phyloP scores from a whole-genome alignment of 92 coral and sea anemone species.

The Pocillopora grandis region DNA sequence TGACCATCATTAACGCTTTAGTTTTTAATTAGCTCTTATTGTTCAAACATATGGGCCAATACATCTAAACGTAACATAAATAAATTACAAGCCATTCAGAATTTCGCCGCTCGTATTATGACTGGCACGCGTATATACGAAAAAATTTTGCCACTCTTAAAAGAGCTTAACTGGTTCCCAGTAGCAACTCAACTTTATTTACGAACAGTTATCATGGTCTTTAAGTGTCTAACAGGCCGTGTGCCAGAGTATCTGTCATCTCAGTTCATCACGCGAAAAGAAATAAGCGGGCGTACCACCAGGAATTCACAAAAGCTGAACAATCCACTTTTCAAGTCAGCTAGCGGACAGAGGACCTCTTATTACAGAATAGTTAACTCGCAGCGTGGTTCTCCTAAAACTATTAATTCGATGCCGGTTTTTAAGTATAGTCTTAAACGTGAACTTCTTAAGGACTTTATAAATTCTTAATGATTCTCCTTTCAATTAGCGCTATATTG shows the following conservation, averaged over 20 bases:
- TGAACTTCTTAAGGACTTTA: neutral
- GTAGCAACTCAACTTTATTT: slow-evolving; percentile 43
- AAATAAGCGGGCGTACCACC: too few relatives aligned
- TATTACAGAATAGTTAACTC: neutral
- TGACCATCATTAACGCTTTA: slow-evolving; percentile 26
- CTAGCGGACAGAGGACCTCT: neutral
- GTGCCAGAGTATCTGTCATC: too few relatives aligned
- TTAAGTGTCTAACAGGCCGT: neutral
- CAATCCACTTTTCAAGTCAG: too few relatives aligned
- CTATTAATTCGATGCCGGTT: neutral
- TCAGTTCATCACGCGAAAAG: too few relatives aligned
- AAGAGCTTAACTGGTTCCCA: slow-evolving; percentile 53
- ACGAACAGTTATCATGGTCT: slow-evolving; percentile 46
- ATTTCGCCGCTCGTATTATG: slow-evolving; percentile 37
- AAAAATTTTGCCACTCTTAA: slow-evolving; percentile 52
- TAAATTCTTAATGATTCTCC: neutral
- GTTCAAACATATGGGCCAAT: slow-evolving; percentile 34
- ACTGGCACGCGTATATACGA: slow-evolving; percentile 46
- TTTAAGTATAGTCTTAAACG: neutral
- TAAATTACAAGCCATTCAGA: slow-evolving; percentile 43
- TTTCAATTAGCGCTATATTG: too few relatives aligned
- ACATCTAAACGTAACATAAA: slow-evolving; percentile 26
- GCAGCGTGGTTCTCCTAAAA: neutral
- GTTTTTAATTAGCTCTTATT: slow-evolving; percentile 37
- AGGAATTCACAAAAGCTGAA: too few relatives aligned